Conservation (phyloP, 1,140 invertebrate species). For the Gonatopus flavifemur region DNA sequence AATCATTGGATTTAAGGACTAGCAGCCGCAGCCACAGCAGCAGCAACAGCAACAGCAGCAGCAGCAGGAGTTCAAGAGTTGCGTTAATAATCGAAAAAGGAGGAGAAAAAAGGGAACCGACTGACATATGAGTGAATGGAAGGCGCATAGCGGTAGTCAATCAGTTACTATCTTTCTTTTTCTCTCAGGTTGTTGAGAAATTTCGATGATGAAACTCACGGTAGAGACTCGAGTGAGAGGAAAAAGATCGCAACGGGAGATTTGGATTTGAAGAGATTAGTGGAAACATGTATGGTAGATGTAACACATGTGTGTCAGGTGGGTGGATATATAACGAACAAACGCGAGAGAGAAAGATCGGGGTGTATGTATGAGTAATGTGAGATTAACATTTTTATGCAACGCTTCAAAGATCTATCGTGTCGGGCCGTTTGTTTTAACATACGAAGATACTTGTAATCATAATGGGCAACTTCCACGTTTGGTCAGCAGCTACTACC, state of each 20-base stretch:
- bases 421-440: constrained; percentile 46
- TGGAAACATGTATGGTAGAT: constrained; percentile 8
- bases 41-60: too few species aligned
- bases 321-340: too few species aligned
- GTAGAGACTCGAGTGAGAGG: constrained; percentile 11
- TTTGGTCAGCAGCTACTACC: constrained; percentile 48
- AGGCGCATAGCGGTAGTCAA: not conserved
- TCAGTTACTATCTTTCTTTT: not conserved
- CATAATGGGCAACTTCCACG: constrained; percentile 49
- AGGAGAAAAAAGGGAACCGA: constrained; percentile 13
- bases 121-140: not conserved
- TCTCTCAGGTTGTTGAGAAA: constrained; percentile 20
- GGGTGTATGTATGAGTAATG: too few species aligned
- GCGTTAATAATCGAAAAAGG: constrained; percentile 12
- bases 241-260: constrained; percentile 15
- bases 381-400: too few species aligned
- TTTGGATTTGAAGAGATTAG: constrained; percentile 23
- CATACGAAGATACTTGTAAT: constrained; percentile 44
- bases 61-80: too few species aligned
- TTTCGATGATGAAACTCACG: constrained; percentile 33
- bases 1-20: constrained; percentile 29
- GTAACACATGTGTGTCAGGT: too few species aligned
- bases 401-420: too few species aligned
- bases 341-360: too few species aligned
- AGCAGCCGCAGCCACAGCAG: too few species aligned